Evolutionary conservation across 2,888 invertebrate species (phyloP), one percentile per base, ranked within the genome.

Genomic region (Melinaea marsaeus): DNA sequence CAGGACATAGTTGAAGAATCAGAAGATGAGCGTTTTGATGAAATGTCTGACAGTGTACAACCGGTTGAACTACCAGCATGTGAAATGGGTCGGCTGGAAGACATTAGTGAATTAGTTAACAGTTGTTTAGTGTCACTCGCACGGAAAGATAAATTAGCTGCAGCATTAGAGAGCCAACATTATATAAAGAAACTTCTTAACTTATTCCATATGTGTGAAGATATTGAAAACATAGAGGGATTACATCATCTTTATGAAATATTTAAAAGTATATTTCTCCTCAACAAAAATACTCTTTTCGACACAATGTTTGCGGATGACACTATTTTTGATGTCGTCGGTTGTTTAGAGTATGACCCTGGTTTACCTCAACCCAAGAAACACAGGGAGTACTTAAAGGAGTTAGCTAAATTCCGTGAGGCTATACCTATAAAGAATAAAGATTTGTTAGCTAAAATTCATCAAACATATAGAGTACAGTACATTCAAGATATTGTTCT

Each of bases 381-480:
- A 85, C 99, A 99, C 90, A 94, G 99, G 78, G 98, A 99, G 81
- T 99, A 98, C 90, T 93, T 99, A 73, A 95, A 95, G 79, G 96
- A 97, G 81, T 94, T 97, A 86, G 98, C 98, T 33, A 96, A 95
- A 89, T 97, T 97, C 84, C 95, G 95, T 77, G 97, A 97, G 88
- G 97, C 97, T 63, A 96, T 99, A 79, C 98, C 98, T 64, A 98
- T 99, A 68, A 95, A 96, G 79, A 99, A 99, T 88, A 93, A 94
- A 70, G 99, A 99, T 90, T 93, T 99, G 72, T 92, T 98, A 75
- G 96, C 97, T 63, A 99, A 99, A 93, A 99, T 99, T 75, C 99
- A 99, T 91, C 99, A 99, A 91, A 99, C 99, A 63, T 99, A 99
- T 91, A 94, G 99, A 85, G 99, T 99, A 79, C 99, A 99, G 92